Evolutionary conservation across 2,888 invertebrate genomes (phyloP), one percentile per base, ranked within the genome.

Genomic region (Scrobipalpa costella): DNA sequence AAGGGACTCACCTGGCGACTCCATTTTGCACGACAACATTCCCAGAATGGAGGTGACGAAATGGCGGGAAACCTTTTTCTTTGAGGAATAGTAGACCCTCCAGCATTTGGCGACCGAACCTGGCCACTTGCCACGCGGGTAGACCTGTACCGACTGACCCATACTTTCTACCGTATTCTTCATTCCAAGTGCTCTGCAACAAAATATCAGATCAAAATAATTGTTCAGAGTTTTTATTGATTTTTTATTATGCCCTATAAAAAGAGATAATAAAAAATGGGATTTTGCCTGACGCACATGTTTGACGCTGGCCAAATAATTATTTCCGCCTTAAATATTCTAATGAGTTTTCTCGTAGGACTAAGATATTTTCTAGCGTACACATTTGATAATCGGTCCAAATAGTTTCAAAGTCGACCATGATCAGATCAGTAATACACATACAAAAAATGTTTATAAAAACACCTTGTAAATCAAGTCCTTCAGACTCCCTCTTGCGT

Each of bases 11-110:
- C 95, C 98, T 94, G 59, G 98, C 98, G 0, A 97, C 97, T 19
- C 98, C 97, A 83, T 98, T 97, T 78, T 98, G 98, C 50, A 98
- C 93, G 70, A 98, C 96, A 33, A 98, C 95, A 86, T 98, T 98
- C 47, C 98, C 98, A 62, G 96, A 95, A 84, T 98, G 98, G 70
- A 98, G 88, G 85, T 98, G 97, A 52, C 95, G 94, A 76, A 96
- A 96, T 9, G 95, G 94, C 2, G 98, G 97, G 81, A 98, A 97
- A 11, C 97, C 96, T 74, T 97, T 95, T 76, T 97, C 96, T 71
- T 95, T 95, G 19, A 98, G 92, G 84, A 97, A 97, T 66, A 97
- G 90, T 63, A 98, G 88, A 0, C 97, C 97, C 85, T 97, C 98
- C 62, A 98, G 88, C 73, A 98, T 95, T 86, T 98, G 98, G 0